Conservation (phyloP, 2,888 invertebrate genomes). For the Thelaira solivaga region DNA sequence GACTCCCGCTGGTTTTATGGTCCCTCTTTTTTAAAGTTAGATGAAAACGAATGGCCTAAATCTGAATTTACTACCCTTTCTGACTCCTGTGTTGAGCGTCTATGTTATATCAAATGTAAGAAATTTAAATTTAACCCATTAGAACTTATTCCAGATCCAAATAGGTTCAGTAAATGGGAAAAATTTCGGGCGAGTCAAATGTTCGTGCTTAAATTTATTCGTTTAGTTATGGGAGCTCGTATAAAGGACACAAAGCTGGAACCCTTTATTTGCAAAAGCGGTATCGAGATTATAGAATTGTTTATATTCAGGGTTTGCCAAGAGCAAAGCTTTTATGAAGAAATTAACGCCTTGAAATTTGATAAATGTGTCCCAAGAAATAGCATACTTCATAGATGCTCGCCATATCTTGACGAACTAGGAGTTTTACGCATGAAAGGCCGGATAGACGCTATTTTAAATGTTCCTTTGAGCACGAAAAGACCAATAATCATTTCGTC, state of each 20-base stretch:
- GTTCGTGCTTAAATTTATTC: not conserved
- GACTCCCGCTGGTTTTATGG: not conserved
- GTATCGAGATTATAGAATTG: not conserved
- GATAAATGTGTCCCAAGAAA: not conserved
- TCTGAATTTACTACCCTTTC: not conserved
- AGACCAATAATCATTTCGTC: not conserved
- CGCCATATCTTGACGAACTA: not conserved
- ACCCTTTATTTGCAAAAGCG: not conserved
- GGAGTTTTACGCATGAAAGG: not conserved
- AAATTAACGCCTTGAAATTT: not conserved
- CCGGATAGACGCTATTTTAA: not conserved
- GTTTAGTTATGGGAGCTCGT: not conserved
- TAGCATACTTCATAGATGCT: not conserved
- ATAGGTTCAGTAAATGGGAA: not conserved
- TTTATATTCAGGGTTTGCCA: not conserved
- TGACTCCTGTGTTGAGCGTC: not conserved
- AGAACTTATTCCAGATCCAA: not conserved
- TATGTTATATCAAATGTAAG: not conserved
- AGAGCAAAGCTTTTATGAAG: not conserved
- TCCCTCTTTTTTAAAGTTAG: not conserved
- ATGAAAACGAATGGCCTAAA: slow-evolving; percentile 9
- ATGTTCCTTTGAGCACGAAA: not conserved
- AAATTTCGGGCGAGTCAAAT: not conserved
- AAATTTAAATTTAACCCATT: not conserved
- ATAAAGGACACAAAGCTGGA: not conserved